phyloP scores from a whole-genome alignment of 2,888 invertebrate species.

The Piscicola geometra region DNA sequence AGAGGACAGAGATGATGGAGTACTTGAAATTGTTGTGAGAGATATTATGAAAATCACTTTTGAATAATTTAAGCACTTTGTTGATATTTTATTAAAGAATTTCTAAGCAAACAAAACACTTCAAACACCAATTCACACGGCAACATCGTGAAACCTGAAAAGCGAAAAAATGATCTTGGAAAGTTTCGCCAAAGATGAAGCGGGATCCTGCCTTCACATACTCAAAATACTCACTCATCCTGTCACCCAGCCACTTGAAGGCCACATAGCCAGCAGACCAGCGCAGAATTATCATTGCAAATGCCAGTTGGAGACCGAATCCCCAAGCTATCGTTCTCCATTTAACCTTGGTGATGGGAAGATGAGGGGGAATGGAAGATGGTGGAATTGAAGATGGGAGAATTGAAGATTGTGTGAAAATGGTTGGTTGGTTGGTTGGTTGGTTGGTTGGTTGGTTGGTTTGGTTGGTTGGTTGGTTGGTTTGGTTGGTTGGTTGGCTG shows the following conservation, averaged over 20 bases:
- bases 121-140: too few relatives aligned
- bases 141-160: constrained; percentile 64
- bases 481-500: too few relatives aligned
- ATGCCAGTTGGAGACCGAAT: constrained; percentile 48
- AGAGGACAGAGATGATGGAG: too few relatives aligned
- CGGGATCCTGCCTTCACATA: constrained; percentile 64
- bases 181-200: constrained; percentile 71
- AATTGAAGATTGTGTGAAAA: not conserved
- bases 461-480: too few relatives aligned
- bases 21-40: too few relatives aligned
- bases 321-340: constrained; percentile 45
- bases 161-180: constrained; percentile 66
- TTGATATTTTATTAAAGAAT: too few relatives aligned
- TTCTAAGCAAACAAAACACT: too few relatives aligned
- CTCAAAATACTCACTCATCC: constrained; percentile 43
- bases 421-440: not conserved
- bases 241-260: constrained; percentile 62
- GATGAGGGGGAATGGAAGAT: not conserved
- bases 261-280: constrained; percentile 53
- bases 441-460: too few relatives aligned
- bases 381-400: not conserved
- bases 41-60: too few relatives aligned
- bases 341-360: constrained; percentile 34
- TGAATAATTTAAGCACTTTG: too few relatives aligned
- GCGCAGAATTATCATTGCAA: constrained; percentile 57